These are phyloP conservation scores for Brachyhypopomus occidentalis DNA, from an alignment of 2,113 vertebrate species.

Conservation along the genomic window DNA sequence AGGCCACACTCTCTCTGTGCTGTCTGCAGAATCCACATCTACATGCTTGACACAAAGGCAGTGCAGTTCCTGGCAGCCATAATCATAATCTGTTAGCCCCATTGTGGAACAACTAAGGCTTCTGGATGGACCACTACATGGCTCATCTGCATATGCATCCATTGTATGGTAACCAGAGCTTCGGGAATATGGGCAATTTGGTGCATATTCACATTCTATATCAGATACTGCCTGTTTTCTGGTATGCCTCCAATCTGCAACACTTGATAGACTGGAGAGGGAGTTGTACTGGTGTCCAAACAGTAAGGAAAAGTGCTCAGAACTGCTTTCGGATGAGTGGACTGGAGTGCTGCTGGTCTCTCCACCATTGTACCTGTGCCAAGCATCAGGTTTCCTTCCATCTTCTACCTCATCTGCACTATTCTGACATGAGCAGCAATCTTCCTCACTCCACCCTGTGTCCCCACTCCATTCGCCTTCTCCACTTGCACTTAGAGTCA, in stretches of 20 bases:
- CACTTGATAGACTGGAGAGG: slow-evolving; percentile 63
- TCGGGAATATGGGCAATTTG: slow-evolving; percentile 69
- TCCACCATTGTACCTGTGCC: slow-evolving; percentile 63
- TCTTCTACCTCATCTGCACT: slow-evolving; percentile 60
- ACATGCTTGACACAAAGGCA: slow-evolving; percentile 61
- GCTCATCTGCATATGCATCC: slow-evolving; percentile 64
- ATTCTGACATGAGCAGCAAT: slow-evolving; percentile 65
- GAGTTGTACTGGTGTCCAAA: slow-evolving; percentile 70
- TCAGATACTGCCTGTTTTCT: slow-evolving; percentile 49
- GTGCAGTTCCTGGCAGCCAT: slow-evolving; percentile 59
- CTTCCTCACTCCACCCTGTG: slow-evolving; percentile 71
- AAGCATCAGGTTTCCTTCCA: slow-evolving; percentile 41
- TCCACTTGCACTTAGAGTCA: slow-evolving; percentile 60
- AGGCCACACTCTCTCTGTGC: slow-evolving; percentile 65
- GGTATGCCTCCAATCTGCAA: slow-evolving; percentile 56
- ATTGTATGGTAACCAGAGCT: slow-evolving; percentile 73
- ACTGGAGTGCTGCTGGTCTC: slow-evolving; percentile 67
- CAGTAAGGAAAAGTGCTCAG: slow-evolving; percentile 74
- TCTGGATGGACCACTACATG: slow-evolving; percentile 63
- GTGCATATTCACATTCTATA: slow-evolving; percentile 64
- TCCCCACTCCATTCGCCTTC: slow-evolving; percentile 55
- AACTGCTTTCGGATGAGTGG: slow-evolving; percentile 70
- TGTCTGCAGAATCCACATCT: slow-evolving; percentile 64
- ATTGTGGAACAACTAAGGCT: slow-evolving; percentile 74
- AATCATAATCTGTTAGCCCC: slow-evolving; percentile 69